A percentile compares a stretch with the other conserved stretches of the same genome.
Conservation (phyloP, 2,888 invertebrate genomes). For the Chaetogeoica ovagalla region DNA sequence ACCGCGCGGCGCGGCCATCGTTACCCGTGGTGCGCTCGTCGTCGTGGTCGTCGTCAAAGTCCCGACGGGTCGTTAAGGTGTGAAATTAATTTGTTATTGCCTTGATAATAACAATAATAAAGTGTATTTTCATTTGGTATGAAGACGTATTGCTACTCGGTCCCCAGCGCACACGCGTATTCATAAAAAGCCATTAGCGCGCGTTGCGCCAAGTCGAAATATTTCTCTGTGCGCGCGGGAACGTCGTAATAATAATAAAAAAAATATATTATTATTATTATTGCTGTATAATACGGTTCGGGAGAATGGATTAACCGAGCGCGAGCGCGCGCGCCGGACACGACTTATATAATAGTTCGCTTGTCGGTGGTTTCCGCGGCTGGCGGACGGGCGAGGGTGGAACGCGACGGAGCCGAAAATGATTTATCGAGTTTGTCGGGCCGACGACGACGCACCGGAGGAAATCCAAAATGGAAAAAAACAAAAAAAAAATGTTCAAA, state of each 20-base stretch:
- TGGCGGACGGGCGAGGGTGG: too few relatives aligned
- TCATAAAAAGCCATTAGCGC: conserved; percentile 37
- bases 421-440: conserved; percentile 37
- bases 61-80: conserved; percentile 50
- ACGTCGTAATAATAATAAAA: neutral
- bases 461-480: conserved; percentile 10
- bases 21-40: too few relatives aligned
- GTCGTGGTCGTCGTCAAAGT: too few relatives aligned
- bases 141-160: conserved; percentile 42
- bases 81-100: conserved; percentile 53
- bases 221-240: neutral
- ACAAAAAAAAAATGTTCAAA: neutral
- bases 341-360: too few relatives aligned
- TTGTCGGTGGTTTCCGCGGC: too few relatives aligned
- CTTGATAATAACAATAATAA: conserved; percentile 33
- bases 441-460: neutral
- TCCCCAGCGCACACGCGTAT: too few relatives aligned
- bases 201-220: conserved; percentile 9
- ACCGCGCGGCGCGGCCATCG: too few relatives aligned
- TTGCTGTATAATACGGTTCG: neutral
- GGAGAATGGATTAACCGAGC: too few relatives aligned
- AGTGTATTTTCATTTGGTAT: conserved; percentile 45
- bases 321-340: too few relatives aligned
- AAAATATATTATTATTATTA: too few relatives aligned
- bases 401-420: conserved; percentile 20